These are phyloP conservation scores for Prionailurus viverrinus DNA, from an alignment of 2,113 vertebrate species.

Conservation along the genomic window DNA sequence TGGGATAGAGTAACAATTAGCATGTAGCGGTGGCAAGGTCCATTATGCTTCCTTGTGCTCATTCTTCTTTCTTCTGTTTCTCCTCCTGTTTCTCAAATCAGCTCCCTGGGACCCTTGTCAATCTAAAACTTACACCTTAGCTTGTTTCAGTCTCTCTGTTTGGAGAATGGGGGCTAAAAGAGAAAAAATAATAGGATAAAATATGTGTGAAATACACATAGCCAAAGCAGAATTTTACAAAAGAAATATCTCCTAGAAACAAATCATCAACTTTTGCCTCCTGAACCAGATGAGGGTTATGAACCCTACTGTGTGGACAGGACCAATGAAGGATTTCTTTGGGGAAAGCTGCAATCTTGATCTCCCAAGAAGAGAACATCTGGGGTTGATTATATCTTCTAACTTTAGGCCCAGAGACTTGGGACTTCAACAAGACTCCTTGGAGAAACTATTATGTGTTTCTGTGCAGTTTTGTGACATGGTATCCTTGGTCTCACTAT, in stretches of 20 bases:
- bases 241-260: not conserved
- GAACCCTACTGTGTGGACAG: not conserved
- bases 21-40: not conserved
- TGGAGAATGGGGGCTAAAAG: not conserved
- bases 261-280: not conserved
- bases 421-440: not conserved
- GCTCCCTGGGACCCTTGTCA: not conserved
- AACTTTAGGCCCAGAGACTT: not conserved
- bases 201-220: not conserved
- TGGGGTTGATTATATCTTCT: not conserved
- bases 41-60: not conserved
- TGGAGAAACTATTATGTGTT: not conserved
- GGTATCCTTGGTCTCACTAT: not conserved
- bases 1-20: not conserved
- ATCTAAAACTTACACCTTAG: not conserved
- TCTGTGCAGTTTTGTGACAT: not conserved
- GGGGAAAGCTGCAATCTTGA: not conserved
- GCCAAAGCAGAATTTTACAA: not conserved
- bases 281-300: not conserved
- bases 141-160: not conserved
- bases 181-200: not conserved
- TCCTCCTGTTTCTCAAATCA: not conserved
- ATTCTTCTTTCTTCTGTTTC: not conserved
- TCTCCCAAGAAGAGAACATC: not conserved
- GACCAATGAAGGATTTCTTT: not conserved